These are phyloP conservation scores for Trichonephila clavipes DNA, from an alignment of 1,140 invertebrate genomes.

Conservation along the genomic window DNA sequence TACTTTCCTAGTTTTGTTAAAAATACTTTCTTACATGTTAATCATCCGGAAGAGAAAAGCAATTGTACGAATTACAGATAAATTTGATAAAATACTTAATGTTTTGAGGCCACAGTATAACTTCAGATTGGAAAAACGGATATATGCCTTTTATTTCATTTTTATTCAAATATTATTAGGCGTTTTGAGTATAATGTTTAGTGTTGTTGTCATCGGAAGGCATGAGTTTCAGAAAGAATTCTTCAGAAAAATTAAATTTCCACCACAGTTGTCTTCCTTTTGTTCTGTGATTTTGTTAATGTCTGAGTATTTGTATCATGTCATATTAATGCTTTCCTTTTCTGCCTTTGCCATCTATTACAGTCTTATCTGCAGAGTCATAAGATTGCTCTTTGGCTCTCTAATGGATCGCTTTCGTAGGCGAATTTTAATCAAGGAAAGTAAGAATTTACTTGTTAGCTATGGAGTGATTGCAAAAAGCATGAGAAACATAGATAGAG, in stretches of 20 bases:
- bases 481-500: not conserved
- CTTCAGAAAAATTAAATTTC: not conserved
- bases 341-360: not conserved
- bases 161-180: not conserved
- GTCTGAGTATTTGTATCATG: not conserved
- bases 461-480: not conserved
- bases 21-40: not conserved
- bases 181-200: not conserved
- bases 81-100: not conserved
- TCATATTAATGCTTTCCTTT: not conserved
- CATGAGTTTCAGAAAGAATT: not conserved
- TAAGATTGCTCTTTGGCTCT: not conserved
- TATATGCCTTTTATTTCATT: not conserved
- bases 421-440: no score
- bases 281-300: not conserved
- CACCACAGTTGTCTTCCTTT: not conserved
- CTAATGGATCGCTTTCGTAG: not conserved
- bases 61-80: not conserved
- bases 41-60: not conserved
- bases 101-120: not conserved
- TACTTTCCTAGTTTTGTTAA: not conserved
- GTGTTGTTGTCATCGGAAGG: accelerated
- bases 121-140: not conserved
- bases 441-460: not conserved
- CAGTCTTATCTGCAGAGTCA: not conserved